Evolutionary conservation across 2,113 vertebrate species (phyloP).

Genomic region (Mungos mungo): DNA sequence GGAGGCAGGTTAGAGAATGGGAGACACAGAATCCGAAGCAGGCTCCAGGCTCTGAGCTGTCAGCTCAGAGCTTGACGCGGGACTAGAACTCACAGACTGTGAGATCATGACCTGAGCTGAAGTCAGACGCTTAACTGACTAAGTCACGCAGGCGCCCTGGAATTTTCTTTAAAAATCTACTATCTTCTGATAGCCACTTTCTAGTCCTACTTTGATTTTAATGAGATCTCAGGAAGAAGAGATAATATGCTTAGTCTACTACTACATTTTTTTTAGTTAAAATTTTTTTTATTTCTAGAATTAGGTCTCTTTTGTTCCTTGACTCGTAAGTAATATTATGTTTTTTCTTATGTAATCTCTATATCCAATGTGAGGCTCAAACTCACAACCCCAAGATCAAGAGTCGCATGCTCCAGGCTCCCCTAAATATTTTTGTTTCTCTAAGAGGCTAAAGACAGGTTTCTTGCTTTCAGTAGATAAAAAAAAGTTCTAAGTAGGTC

Average conservation of each 20-base stretch:
- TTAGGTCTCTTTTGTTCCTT: background rate
- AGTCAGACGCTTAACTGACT: too few relatives aligned
- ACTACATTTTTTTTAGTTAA: background rate
- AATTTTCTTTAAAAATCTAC: background rate
- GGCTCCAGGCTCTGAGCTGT: too few relatives aligned
- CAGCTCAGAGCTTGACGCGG: too few relatives aligned
- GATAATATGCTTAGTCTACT: background rate
- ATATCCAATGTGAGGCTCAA: background rate
- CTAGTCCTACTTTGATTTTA: background rate
- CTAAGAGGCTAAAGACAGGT: background rate
- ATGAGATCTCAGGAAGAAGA: background rate
- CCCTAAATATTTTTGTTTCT: constrained; percentile 1
- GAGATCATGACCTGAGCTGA: too few relatives aligned
- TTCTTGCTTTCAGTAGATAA: background rate
- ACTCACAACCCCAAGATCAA: background rate
- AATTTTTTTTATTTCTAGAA: background rate
- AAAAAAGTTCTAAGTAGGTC: background rate
- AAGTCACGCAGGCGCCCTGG: too few relatives aligned
- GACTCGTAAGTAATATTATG: background rate
- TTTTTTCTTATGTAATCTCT: background rate
- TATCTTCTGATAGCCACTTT: background rate
- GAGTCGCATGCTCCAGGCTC: background rate
- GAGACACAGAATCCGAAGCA: too few relatives aligned
- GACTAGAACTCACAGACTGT: too few relatives aligned
- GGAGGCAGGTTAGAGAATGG: too few relatives aligned